Percentiles rank a stretch among this genome's conserved stretches.
Evolutionary conservation across 2,113 vertebrate species (phyloP).

Genomic region (Myotis davidii): DNA sequence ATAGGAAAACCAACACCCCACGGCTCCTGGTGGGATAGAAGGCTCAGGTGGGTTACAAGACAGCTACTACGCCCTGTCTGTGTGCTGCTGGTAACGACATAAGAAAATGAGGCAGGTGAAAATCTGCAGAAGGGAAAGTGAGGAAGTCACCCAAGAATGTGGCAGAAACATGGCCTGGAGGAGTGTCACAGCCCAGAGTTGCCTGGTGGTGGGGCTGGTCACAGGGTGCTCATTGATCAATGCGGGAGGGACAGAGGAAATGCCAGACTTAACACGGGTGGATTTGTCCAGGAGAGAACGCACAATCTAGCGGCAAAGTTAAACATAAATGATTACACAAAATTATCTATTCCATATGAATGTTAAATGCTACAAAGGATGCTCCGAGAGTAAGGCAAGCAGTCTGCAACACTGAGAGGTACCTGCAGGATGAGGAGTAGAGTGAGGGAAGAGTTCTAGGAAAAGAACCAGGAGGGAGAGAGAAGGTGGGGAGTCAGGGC

Average conservation of each 20-base stretch:
- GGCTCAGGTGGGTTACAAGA: not conserved
- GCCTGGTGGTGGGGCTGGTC: too few relatives aligned
- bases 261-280: too few relatives aligned
- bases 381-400: not conserved
- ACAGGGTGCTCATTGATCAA: not conserved
- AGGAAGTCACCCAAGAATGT: not conserved
- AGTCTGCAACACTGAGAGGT: not conserved
- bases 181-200: not conserved
- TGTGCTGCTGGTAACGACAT: not conserved
- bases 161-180: not conserved
- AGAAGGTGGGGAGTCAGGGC: not conserved
- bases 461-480: not conserved
- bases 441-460: not conserved
- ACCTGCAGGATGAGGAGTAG: not conserved
- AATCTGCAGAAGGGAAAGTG: not conserved
- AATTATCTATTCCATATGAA: not conserved
- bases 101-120: not conserved
- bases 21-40: not conserved
- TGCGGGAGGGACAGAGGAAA: not conserved
- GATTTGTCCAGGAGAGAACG: not conserved
- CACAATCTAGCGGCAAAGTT: not conserved
- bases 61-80: not conserved
- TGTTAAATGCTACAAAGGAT: not conserved
- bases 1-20: not conserved
- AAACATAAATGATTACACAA: not conserved